Percentiles rank a stretch among this genome's conserved stretches.
Evolutionary conservation across 2,797 vertebrate genomes (phyloP).

Genomic region (Zalophus californianus): DNA sequence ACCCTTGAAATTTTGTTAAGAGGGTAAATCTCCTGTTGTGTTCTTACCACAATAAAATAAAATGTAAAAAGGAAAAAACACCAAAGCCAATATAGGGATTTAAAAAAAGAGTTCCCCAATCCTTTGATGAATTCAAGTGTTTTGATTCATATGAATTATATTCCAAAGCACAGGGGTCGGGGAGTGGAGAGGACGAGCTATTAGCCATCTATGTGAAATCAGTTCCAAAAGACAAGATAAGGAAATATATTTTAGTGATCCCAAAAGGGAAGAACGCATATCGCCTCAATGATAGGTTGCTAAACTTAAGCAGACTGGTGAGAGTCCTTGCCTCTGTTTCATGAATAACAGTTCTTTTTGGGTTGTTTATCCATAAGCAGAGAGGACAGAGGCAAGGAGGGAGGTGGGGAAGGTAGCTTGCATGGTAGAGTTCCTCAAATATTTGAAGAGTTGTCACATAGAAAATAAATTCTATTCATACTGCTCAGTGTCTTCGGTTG

Average conservation of each 20-base stretch:
- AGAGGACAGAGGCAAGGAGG: background rate
- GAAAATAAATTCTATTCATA: constrained; percentile 26
- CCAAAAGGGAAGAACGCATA: background rate
- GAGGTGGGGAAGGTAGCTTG: background rate
- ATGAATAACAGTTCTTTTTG: background rate
- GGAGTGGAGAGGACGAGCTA: background rate
- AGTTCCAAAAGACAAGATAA: constrained; percentile 13
- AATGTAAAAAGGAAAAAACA: background rate
- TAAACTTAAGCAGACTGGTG: background rate
- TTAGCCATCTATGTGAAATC: background rate
- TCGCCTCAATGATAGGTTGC: background rate
- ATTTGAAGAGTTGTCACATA: background rate
- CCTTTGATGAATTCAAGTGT: background rate
- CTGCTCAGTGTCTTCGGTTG: background rate
- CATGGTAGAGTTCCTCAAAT: constrained; percentile 2
- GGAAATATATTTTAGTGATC: background rate
- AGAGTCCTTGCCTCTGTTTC: background rate
- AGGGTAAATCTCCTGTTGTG: background rate
- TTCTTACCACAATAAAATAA: background rate
- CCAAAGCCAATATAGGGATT: background rate
- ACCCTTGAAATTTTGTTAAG: background rate
- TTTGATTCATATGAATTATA: constrained; percentile 7
- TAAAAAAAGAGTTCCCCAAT: background rate
- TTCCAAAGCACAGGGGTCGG: background rate
- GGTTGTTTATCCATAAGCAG: background rate